These are phyloP conservation scores for Temnothorax curvispinosus DNA, from an alignment of 1,140 invertebrate genomes.

Conservation along the genomic window DNA sequence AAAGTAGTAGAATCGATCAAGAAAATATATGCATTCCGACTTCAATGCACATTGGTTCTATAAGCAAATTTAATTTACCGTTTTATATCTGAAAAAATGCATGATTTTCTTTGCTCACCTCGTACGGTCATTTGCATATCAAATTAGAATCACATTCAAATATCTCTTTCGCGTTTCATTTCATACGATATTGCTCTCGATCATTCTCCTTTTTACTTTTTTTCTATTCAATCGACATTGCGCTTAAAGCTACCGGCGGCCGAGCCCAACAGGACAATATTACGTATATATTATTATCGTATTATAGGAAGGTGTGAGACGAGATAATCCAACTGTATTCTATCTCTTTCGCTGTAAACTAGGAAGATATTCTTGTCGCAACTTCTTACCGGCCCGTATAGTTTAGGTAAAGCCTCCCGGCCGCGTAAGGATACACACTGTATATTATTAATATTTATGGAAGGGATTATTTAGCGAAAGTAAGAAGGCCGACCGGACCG, in stretches of 20 bases:
- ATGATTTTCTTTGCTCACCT: neutral
- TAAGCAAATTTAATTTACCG: neutral
- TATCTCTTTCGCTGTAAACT: slow-evolving; percentile 53
- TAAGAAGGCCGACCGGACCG: neutral
- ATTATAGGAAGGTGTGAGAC: slow-evolving; percentile 47
- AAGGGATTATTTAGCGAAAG: slow-evolving; percentile 44
- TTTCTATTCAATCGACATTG: neutral
- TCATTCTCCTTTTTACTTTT: neutral
- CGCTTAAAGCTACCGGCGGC: slow-evolving; percentile 75
- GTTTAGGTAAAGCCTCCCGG: slow-evolving; percentile 36
- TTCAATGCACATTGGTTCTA: neutral
- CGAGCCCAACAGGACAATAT: slow-evolving; percentile 81
- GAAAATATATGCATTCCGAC: neutral
- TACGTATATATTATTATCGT: slow-evolving; percentile 69
- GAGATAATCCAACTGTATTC: slow-evolving; percentile 62
- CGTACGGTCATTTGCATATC: neutral
- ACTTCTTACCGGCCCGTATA: slow-evolving; percentile 17
- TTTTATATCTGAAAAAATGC: neutral
- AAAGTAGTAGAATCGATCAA: neutral
- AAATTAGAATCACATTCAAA: neutral
- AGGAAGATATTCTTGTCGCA: slow-evolving; percentile 35
- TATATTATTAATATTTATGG: slow-evolving; percentile 52
- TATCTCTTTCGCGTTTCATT: neutral
- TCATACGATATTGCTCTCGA: neutral
- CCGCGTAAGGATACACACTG: slow-evolving; percentile 8